Conservation (phyloP, 2,113 vertebrate species). For the Deroptyus accipitrinus region DNA sequence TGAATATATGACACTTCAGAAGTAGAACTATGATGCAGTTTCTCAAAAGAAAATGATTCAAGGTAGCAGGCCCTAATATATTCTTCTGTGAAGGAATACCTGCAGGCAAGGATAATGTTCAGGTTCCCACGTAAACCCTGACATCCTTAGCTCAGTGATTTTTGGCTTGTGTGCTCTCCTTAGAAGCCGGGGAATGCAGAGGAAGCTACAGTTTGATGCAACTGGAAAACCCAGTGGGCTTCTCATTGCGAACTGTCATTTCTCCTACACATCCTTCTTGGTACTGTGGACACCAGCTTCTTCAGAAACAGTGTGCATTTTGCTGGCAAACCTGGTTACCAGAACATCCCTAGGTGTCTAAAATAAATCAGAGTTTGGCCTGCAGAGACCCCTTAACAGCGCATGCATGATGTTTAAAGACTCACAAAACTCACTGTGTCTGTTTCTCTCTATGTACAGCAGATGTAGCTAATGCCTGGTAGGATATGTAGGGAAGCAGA, state of each 20-base stretch:
- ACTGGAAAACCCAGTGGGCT: background rate
- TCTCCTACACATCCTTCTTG: accelerated
- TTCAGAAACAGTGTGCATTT: accelerated
- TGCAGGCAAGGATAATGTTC: background rate
- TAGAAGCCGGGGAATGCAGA: background rate
- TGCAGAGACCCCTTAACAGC: background rate
- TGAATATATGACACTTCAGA: constrained; percentile 19
- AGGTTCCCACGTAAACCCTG: background rate
- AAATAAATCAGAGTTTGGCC: background rate
- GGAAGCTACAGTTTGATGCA: background rate
- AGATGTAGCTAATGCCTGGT: background rate
- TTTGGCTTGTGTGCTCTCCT: background rate
- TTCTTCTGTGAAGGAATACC: constrained; percentile 17
- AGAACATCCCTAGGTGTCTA: background rate
- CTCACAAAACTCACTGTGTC: background rate
- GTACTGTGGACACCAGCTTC: accelerated
- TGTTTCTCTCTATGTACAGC: background rate
- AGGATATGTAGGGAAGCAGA: background rate
- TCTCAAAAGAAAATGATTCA: constrained; percentile 5
- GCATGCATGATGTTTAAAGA: background rate
- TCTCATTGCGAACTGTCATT: background rate
- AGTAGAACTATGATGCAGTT: background rate
- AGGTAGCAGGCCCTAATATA: background rate
- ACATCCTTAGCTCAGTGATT: background rate
- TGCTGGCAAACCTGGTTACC: background rate